Evolutionary conservation across 2,113 vertebrate genomes (phyloP).

Genomic region (Lates calcarifer): DNA sequence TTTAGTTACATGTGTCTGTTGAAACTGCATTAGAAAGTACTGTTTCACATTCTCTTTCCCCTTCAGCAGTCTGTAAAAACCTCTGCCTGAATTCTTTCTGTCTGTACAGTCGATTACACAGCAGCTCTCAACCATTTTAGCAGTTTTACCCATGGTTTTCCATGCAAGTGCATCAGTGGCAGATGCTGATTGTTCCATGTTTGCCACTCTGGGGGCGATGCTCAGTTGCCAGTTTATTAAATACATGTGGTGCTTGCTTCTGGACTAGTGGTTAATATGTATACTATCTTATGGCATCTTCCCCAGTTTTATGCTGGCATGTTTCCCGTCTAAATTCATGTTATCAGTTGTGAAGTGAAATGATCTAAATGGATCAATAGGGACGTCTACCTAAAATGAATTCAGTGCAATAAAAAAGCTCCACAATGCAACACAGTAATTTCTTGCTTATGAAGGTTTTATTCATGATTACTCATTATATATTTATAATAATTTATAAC

Average conservation of each 20-base stretch:
- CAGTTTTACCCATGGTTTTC: slow-evolving; percentile 42
- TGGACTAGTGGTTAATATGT: neutral
- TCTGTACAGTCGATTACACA: slow-evolving; percentile 58
- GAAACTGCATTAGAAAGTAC: neutral
- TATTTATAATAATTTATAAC: no score
- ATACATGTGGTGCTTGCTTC: neutral
- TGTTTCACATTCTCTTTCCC: slow-evolving; percentile 20
- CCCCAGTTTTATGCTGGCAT: no score
- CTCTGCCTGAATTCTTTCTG: slow-evolving; percentile 45
- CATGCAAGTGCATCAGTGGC: slow-evolving; percentile 35
- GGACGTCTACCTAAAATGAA: no score
- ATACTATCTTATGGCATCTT: no score
- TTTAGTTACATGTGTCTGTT: neutral
- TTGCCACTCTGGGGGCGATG: neutral
- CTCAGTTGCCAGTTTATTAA: neutral
- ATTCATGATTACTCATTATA: neutral
- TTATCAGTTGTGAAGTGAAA: no score
- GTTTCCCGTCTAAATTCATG: no score
- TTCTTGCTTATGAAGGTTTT: neutral
- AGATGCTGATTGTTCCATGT: slow-evolving; percentile 42
- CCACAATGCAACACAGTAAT: neutral
- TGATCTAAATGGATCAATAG: no score
- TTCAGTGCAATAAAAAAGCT: neutral
- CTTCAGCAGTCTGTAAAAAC: slow-evolving; percentile 32
- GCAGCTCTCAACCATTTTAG: neutral